These are phyloP conservation scores for Saturnia japonica DNA, from an alignment of 2,888 invertebrate genomes.

Conservation along the genomic window DNA sequence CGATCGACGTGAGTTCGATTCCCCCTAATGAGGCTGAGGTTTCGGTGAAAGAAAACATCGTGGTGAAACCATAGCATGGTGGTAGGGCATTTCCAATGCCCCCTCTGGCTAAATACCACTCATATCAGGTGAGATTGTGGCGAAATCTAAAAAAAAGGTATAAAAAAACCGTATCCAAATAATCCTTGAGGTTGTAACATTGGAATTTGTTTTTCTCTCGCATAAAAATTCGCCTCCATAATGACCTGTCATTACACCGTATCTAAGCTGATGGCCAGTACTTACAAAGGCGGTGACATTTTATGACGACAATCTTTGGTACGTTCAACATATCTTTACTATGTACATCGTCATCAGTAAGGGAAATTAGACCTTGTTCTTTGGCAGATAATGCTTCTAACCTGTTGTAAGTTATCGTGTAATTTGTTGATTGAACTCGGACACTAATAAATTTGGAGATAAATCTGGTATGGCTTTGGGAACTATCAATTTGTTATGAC, in stretches of 20 bases:
- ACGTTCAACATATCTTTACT: constrained; percentile 48
- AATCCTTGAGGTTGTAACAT: constrained; percentile 6
- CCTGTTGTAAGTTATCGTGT: constrained; percentile 22
- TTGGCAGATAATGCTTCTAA: constrained; percentile 26
- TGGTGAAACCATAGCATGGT: too few species aligned
- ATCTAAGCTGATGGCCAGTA: constrained; percentile 48
- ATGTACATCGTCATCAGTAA: constrained; percentile 31
- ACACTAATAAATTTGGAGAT: constrained; percentile 41
- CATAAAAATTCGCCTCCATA: constrained; percentile 16
- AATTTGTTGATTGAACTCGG: constrained; percentile 47
- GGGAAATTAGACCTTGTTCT: constrained; percentile 32
- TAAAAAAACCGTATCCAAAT: neutral
- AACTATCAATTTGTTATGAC: constrained; percentile 33
- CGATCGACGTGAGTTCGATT: too few species aligned
- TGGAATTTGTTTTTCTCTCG: constrained; percentile 6
- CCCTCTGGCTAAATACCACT: too few species aligned
- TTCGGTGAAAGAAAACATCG: too few species aligned
- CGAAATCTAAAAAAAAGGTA: too few species aligned
- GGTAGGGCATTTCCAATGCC: too few species aligned
- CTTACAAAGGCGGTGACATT: constrained; percentile 60
- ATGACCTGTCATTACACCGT: constrained; percentile 26
- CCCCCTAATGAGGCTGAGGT: too few species aligned
- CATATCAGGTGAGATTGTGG: too few species aligned
- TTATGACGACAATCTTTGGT: constrained; percentile 59
- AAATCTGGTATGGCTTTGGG: constrained; percentile 30